Conservation (phyloP, 2,888 invertebrate genomes). For the Cephonodes hylas region DNA sequence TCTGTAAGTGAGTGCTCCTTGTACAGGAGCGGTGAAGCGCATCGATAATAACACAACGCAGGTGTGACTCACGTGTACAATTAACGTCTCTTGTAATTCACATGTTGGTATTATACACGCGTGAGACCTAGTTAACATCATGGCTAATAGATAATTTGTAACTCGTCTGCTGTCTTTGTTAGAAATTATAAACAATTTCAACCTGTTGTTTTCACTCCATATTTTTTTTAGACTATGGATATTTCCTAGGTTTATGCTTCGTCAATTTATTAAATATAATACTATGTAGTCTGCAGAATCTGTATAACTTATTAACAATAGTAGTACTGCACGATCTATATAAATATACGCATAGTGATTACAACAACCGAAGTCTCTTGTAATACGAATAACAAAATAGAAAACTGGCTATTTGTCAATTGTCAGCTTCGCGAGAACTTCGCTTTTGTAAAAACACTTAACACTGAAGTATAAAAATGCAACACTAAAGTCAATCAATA, state of each 20-base stretch:
- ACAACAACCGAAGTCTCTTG: not conserved
- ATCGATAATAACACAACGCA: conserved; percentile 42
- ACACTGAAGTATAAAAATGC: not conserved
- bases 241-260: not conserved
- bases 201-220: not conserved
- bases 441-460: not conserved
- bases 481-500: not conserved
- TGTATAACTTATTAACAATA: not conserved
- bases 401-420: not conserved
- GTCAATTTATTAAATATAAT: not conserved
- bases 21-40: conserved; percentile 35
- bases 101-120: conserved; percentile 34
- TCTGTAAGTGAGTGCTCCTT: conserved; percentile 18
- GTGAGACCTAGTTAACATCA: conserved; percentile 53
- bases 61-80: conserved; percentile 54
- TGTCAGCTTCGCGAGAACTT: not conserved
- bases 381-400: not conserved
- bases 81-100: conserved; percentile 57
- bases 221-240: not conserved
- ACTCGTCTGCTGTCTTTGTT: conserved; percentile 20
- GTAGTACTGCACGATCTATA: not conserved
- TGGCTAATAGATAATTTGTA: conserved; percentile 40
- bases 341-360: not conserved
- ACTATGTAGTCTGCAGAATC: not conserved
- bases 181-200: not conserved